Base-by-base conservation (phyloP, 2,797 vertebrate genomes). In the Craterocephalus amniculus region DNA sequence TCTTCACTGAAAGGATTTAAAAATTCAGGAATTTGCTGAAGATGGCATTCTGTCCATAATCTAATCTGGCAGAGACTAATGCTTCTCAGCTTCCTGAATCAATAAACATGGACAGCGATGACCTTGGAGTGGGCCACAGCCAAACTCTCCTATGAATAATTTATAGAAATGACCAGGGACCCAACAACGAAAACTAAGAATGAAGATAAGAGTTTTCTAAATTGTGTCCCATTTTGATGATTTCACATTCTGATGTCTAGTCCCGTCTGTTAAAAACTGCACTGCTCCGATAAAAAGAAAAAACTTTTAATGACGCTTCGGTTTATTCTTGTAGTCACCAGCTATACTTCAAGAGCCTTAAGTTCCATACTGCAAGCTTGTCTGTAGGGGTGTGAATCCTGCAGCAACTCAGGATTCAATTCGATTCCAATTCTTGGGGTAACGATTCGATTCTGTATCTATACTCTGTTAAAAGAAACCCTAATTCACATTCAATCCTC, bases 1-100 rank as follows among this genome's bases (percentile, higher is more conserved):
- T 59, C 66, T 36, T 58, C 8, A 54, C n/a, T 6, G 9, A 56
- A 56, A 32, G 10, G 1, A 12, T 60, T 63, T 36, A 48, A 48
- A 56, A 14, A 75, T 40, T 63, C 29, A 45, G 24, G 60, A 75
- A 81, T 38, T 12, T 85, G 85, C 76, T 80, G 79, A 90, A 52
- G 87, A 62, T 4, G 0, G 13, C 4, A 16, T 58, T 62, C n/a
- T 64, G 58, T 65, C 14, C 22, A 66, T 74, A n/a, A 54, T 51
- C 31, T 76, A 62, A 78, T 80, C 43, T 56, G 63, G 48, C 74
- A 56, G 70, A 72, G 76, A 80, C 59, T 68, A 82, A 81, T 40
- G 74, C 48, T 52, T 72, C 74, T 76, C 45, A 40, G 67, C 55
- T 79, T 83, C 49, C 38, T 54, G 61, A 70, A 83, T 90, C 83